These are phyloP conservation scores for Anser cygnoides DNA, from an alignment of 2,113 vertebrate species.

Conservation along the genomic window DNA sequence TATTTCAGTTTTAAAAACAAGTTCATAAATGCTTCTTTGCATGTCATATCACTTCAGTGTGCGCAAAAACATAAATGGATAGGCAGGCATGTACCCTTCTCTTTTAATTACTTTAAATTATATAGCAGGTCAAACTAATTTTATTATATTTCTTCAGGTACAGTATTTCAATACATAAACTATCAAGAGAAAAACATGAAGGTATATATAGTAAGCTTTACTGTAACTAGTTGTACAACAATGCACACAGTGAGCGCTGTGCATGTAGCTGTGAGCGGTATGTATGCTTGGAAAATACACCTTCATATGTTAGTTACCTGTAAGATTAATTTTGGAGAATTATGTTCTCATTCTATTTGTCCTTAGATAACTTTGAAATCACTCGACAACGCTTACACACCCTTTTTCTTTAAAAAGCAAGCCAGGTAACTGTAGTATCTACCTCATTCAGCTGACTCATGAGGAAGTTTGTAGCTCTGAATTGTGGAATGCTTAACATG, in stretches of 20 bases:
- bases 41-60: neutral
- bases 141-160: neutral
- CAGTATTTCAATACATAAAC: neutral
- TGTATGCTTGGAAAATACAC: neutral
- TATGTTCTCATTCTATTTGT: neutral
- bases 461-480: neutral
- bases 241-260: neutral
- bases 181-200: neutral
- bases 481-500: neutral
- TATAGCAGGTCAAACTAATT: neutral
- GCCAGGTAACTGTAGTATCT: neutral
- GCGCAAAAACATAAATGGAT: neutral
- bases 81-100: neutral
- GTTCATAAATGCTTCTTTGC: neutral
- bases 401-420: neutral
- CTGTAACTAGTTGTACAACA: neutral
- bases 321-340: neutral
- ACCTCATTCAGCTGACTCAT: neutral
- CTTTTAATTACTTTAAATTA: neutral
- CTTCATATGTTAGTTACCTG: neutral
- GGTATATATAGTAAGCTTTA: neutral
- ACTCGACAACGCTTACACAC: neutral
- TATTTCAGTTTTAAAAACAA: too few species aligned
- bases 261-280: neutral
- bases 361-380: neutral